Percentiles rank a stretch among this genome's conserved stretches.
These are phyloP conservation scores for Sitophilus oryzae DNA, from an alignment of 1,140 invertebrate genomes.

Conservation along the genomic window DNA sequence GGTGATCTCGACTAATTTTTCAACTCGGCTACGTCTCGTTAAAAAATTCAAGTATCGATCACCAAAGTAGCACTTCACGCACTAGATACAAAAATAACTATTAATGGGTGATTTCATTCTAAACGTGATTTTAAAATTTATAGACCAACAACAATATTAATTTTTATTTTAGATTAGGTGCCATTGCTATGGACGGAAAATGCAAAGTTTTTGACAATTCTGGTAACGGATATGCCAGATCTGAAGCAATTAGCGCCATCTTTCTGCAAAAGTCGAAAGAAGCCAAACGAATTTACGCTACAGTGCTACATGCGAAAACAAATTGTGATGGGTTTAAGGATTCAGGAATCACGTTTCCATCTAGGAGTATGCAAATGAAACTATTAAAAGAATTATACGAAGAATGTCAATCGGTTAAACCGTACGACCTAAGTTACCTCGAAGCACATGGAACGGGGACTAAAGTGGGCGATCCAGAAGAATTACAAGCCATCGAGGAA, in stretches of 20 bases:
- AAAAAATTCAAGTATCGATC: too few species aligned
- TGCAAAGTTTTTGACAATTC: slow-evolving; percentile 87
- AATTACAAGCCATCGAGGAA: too few species aligned
- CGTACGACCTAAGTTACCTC: slow-evolving; percentile 66
- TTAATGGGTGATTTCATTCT: too few species aligned
- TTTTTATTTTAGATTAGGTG: slow-evolving; percentile 67
- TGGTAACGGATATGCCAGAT: slow-evolving; percentile 68
- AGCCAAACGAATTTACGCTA: too few species aligned
- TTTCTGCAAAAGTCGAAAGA: slow-evolving; percentile 75
- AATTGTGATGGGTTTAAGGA: slow-evolving; percentile 77
- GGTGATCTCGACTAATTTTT: too few species aligned
- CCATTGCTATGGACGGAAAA: slow-evolving; percentile 75
- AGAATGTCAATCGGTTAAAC: slow-evolving; percentile 60
- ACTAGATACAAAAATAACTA: too few species aligned
- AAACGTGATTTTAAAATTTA: too few species aligned
- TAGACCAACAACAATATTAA: too few species aligned
- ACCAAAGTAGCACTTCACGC: too few species aligned
- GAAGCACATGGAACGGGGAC: slow-evolving; percentile 86
- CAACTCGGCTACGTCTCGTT: too few species aligned
- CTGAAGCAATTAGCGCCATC: slow-evolving; percentile 70
- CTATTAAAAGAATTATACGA: slow-evolving; percentile 67
- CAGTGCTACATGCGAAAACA: slow-evolving; percentile 61
- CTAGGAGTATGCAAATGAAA: slow-evolving; percentile 70
- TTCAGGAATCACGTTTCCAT: slow-evolving; percentile 82
- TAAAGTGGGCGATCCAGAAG: too few species aligned